These are phyloP conservation scores for Chrysotoxum bicinctum DNA, from an alignment of 2,888 invertebrate genomes.

Conservation along the genomic window DNA sequence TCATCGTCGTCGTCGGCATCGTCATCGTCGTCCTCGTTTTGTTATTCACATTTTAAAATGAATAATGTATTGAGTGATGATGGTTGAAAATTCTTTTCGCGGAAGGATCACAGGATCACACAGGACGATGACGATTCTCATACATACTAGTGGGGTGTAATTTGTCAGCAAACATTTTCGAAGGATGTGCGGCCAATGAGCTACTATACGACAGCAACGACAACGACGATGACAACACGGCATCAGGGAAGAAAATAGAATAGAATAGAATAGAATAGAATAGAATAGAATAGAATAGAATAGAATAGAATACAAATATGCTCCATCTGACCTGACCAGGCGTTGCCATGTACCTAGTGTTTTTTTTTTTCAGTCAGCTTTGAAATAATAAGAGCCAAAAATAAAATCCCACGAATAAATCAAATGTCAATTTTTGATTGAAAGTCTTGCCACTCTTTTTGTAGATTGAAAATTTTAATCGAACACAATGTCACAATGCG, in stretches of 20 bases:
- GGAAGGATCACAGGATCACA: conserved; percentile 67
- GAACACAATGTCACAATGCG: too few relatives aligned
- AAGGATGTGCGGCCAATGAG: conserved; percentile 34
- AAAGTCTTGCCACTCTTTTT: neutral
- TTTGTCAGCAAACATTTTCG: conserved; percentile 65
- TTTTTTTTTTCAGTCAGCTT: neutral
- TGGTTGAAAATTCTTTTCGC: conserved; percentile 47
- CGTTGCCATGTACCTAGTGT: neutral
- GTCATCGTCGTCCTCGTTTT: conserved; percentile 6
- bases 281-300: conserved; percentile 53
- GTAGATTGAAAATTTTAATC: too few relatives aligned
- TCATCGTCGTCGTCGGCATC: neutral
- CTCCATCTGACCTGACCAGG: conserved; percentile 14
- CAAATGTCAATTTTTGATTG: neutral
- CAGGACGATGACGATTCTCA: conserved; percentile 48
- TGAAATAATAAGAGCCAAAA: neutral
- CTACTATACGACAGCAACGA: neutral
- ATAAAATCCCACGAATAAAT: neutral
- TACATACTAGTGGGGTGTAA: conserved; percentile 43
- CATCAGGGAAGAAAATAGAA: conserved; percentile 40
- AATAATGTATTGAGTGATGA: conserved; percentile 68
- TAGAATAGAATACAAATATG: conserved; percentile 52
- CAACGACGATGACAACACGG: neutral
- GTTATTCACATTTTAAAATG: conserved; percentile 67
- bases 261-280: conserved; percentile 55